Evolutionary conservation across 1,140 invertebrate genomes (phyloP).

Genomic region (Cephus cinctus): DNA sequence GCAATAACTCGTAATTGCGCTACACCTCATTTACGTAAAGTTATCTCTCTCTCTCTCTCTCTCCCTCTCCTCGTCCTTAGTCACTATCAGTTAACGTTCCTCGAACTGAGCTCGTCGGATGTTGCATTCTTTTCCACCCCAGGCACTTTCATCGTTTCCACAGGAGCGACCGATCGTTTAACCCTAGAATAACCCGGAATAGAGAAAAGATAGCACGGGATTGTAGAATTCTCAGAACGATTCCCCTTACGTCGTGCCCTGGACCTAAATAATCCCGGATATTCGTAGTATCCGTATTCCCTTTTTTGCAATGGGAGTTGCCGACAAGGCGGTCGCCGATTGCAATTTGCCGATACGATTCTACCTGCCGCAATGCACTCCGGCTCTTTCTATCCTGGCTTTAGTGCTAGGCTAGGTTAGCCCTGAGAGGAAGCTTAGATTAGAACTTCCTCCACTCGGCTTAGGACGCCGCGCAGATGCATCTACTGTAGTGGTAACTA

Average conservation of each 20-base stretch:
- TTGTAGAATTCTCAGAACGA: slow-evolving; percentile 14
- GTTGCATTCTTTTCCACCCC: slow-evolving; percentile 23
- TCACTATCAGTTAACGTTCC: slow-evolving; percentile 33
- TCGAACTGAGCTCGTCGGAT: too few relatives aligned
- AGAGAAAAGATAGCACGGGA: background rate
- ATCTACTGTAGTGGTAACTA: slow-evolving; percentile 38
- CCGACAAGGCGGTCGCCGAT: slow-evolving; percentile 48
- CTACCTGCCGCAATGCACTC: slow-evolving; percentile 37
- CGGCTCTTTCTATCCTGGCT: slow-evolving; percentile 12
- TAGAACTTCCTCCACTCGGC: background rate
- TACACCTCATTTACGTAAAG: too few relatives aligned
- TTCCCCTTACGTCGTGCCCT: slow-evolving; percentile 13
- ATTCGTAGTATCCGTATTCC: slow-evolving; percentile 30
- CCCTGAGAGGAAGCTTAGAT: too few relatives aligned
- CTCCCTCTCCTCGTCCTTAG: slow-evolving; percentile 24
- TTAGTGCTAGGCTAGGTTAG: slow-evolving; percentile 32
- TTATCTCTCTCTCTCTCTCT: slow-evolving; percentile 14
- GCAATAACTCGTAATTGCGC: too few relatives aligned
- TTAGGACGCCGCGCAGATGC: slow-evolving; percentile 22
- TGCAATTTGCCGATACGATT: slow-evolving; percentile 53
- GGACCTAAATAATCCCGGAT: slow-evolving; percentile 30
- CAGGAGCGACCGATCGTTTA: too few relatives aligned
- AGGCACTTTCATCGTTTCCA: slow-evolving; percentile 20
- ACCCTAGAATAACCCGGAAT: too few relatives aligned
- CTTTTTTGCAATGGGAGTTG: slow-evolving; percentile 35